phyloP scores from a whole-genome alignment of 2,888 invertebrate genomes.

The Apeira syringaria region DNA sequence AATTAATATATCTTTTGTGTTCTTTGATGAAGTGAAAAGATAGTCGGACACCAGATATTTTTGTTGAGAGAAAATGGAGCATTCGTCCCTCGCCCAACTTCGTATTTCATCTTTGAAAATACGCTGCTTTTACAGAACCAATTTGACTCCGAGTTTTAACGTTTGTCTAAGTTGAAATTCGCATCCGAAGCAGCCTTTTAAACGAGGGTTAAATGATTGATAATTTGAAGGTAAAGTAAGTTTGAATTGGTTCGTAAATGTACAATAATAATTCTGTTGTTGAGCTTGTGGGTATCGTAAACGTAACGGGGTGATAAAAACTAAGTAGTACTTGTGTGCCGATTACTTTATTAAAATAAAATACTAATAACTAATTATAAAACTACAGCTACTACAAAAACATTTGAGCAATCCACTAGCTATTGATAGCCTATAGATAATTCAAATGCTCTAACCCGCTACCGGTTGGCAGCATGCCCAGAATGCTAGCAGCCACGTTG shows the following conservation, averaged over 20 bases:
- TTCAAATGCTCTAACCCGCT: too few species aligned
- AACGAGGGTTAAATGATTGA: conserved; percentile 2
- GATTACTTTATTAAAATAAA: too few species aligned
- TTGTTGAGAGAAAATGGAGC: conserved; percentile 11
- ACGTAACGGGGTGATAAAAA: too few species aligned
- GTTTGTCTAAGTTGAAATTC: conserved; percentile 2
- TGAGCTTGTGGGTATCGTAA: too few species aligned
- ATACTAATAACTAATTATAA: too few species aligned
- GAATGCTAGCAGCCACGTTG: too few species aligned
- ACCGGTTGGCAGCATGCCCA: too few species aligned
- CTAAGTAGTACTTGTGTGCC: too few species aligned
- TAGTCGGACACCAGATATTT: conserved; percentile 34
- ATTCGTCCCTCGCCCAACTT: conserved; percentile 7
- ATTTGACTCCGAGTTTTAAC: conserved; percentile 15
- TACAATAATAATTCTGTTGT: too few species aligned
- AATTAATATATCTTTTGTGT: conserved; percentile 56
- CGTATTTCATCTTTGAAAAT: conserved; percentile 12
- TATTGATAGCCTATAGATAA: too few species aligned
- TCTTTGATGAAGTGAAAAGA: conserved; percentile 36
- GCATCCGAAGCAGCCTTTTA: not conserved
- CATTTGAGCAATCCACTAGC: too few species aligned
- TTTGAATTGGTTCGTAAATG: conserved; percentile 1
- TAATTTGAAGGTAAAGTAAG: not conserved
- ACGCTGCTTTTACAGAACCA: conserved; percentile 19
- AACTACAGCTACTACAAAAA: too few species aligned